Conservation (phyloP, 2,797 vertebrate species). For the Rhinatrema bivittatum region DNA sequence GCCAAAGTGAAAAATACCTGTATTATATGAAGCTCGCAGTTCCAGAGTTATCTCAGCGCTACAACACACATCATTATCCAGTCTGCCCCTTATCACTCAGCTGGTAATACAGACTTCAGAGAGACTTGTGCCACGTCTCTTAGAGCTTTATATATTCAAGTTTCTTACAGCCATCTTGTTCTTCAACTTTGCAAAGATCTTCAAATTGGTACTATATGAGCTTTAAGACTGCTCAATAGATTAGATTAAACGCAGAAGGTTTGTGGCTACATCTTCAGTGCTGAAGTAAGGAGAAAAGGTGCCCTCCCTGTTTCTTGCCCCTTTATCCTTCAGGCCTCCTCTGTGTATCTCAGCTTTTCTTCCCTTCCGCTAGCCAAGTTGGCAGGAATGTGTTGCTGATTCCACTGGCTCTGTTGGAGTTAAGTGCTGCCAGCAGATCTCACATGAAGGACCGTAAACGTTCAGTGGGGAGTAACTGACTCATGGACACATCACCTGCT, state of each 20-base stretch:
- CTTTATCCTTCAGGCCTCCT: too few relatives aligned
- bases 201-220: constrained; percentile 22
- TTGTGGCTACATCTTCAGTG: too few relatives aligned
- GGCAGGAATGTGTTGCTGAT: too few relatives aligned
- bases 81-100: constrained; percentile 67
- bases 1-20: constrained; percentile 77
- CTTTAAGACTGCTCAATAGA: constrained; percentile 38
- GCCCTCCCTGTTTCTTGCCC: too few relatives aligned
- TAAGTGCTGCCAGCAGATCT: too few relatives aligned
- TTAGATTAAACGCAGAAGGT: constrained; percentile 39
- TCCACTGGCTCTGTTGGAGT: too few relatives aligned
- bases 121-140: constrained; percentile 41
- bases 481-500: too few relatives aligned
- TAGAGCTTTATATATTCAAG: constrained; percentile 23
- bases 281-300: too few relatives aligned
- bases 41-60: constrained; percentile 64
- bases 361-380: too few relatives aligned
- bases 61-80: constrained; percentile 65
- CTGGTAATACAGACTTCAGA: constrained; percentile 33
- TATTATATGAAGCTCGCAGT: constrained; percentile 65
- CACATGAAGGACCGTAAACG: too few relatives aligned
- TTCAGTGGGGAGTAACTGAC: too few relatives aligned
- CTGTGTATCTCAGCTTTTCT: too few relatives aligned
- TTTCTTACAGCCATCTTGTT: constrained; percentile 40
- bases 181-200: constrained; percentile 38